Evolutionary conservation across 2,113 vertebrate species (phyloP).

Genomic region (Riparia riparia): DNA sequence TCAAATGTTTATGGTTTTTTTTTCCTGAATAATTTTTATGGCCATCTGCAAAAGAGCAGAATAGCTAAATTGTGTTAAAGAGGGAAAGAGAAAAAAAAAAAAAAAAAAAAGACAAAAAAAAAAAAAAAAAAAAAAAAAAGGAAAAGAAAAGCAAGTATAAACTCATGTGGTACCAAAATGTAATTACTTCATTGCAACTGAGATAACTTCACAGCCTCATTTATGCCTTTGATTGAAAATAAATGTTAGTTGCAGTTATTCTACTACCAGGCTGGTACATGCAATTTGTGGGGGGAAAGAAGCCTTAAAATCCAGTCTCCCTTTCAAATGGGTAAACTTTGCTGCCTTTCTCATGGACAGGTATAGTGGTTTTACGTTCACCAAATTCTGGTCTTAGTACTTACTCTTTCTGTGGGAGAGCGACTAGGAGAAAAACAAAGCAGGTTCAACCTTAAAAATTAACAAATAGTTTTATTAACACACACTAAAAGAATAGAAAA

Average conservation of each 20-base stretch:
- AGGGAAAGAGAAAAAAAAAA: neutral
- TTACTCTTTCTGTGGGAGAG: no score
- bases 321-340: neutral
- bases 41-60: neutral
- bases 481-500: no score
- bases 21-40: conserved; percentile 9
- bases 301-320: neutral
- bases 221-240: neutral
- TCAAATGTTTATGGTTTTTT: neutral
- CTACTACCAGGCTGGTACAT: neutral
- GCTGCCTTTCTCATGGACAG: neutral
- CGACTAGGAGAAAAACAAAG: no score
- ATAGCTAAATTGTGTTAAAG: neutral
- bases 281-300: neutral
- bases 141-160: neutral
- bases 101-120: neutral
- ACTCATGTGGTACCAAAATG: neutral
- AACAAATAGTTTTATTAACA: no score
- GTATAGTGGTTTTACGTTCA: no score
- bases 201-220: neutral
- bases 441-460: no score
- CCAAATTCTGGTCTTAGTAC: no score
- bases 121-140: neutral
- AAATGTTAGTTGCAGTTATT: neutral
- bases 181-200: neutral